Base-by-base conservation (phyloP, 2,113 vertebrate species). In the Calonectris borealis region DNA sequence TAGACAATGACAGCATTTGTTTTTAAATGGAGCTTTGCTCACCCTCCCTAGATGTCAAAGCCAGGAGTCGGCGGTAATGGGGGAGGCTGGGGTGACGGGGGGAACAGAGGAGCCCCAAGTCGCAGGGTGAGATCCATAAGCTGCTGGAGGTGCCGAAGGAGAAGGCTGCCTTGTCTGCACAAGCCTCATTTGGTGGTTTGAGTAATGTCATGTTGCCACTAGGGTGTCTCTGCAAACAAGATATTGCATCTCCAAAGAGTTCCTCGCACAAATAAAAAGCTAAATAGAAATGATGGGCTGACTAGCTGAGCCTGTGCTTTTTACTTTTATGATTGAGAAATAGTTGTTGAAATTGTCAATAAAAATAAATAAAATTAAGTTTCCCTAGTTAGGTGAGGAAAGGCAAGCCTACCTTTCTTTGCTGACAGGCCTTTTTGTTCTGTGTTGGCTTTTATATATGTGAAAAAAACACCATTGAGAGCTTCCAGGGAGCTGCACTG, bases 351-450 rank as follows among this genome's bases (percentile, higher is more conserved):
- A 97, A 97, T 85, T 96, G 97, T 93, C 95, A 95, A 96, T 97
- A 97, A 97, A 97, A 97, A 97, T 97, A 97, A 98, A 97, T 97
- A 97, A 97, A 97, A 97, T 97, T 85, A 94, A 95, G 94, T 88
- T 85, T 68, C 61, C 83, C 75, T 85, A 70, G 89, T 93, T 94
- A 92, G 94, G 93, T 83, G 90, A 58, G 93, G 88, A 82, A 82
- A 91, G 86, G 55, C 72, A 3, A 91, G 72, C 79, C 69, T 91
- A 60, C 86, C 90, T 90, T 95, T 90, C 92, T 91, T 95, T 79
- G 91, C 93, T 77, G 66, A 96, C 92, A 97, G 92, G 81, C 87
- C 54, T 92, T 96, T 97, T 96, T 97, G 96, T 97, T 97, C 96
- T 71, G 89, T 79, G 88, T 83, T 90, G 94, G 71, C 88, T 97